Conservation (phyloP, 2,888 invertebrate species). For the Nomada lathburiana region DNA sequence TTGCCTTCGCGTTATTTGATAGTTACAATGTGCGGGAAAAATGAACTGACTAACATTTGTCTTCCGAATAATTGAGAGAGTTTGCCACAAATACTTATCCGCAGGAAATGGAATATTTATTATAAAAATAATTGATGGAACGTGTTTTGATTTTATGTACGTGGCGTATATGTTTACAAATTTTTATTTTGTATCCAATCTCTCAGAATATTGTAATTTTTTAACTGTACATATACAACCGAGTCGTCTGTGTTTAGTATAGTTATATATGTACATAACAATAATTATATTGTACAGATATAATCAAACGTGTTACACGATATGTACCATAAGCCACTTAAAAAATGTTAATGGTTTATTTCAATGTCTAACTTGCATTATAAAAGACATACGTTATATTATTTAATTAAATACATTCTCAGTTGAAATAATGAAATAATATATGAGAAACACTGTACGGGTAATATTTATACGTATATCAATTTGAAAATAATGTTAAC, state of each 20-base stretch:
- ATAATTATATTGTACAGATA: constrained; percentile 26
- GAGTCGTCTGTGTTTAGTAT: constrained; percentile 15
- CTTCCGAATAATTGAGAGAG: neutral
- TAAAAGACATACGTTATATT: neutral
- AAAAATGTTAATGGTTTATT: constrained; percentile 17
- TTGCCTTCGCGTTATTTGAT: neutral
- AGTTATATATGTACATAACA: constrained; percentile 21
- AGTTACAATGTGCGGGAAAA: neutral
- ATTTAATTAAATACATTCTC: neutral
- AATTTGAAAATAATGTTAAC: too few relatives aligned
- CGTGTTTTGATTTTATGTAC: neutral
- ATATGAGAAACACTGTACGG: too few relatives aligned
- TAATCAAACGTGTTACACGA: constrained; percentile 1
- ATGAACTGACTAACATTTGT: neutral
- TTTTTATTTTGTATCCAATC: neutral
- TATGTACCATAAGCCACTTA: constrained; percentile 1
- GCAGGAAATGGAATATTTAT: neutral
- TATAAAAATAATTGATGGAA: neutral
- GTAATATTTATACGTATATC: too few relatives aligned
- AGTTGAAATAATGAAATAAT: too few relatives aligned
- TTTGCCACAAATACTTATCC: constrained; percentile 4
- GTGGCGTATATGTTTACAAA: neutral
- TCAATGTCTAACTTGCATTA: neutral
- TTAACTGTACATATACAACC: constrained; percentile 5
- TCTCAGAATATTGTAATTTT: constrained; percentile 2